Evolutionary conservation across 2,797 vertebrate species (phyloP), one percentile per base, ranked within the genome.

Genomic region (Chiroxiphia lanceolata): DNA sequence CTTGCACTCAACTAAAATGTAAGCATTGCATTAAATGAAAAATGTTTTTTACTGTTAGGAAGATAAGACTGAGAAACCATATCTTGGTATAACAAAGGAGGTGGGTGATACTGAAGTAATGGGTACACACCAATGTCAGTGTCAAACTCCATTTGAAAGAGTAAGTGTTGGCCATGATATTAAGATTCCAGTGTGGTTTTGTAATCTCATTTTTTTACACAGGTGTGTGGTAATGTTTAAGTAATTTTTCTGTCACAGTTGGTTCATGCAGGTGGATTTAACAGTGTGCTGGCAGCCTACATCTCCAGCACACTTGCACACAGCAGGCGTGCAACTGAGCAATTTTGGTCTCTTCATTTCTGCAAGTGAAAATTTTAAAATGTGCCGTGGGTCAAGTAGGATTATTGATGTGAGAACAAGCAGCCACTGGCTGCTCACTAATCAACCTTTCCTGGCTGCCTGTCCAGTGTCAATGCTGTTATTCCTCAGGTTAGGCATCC

Each of bases 361-460:
- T 83, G 71, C 38, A 75, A 65, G 42, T 53, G 38, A 74, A 71
- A 89, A 59, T 57, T 88, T 27, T 44, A n/a, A 90, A 95, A 47
- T 87, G 38, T 83, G 74, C 70, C 59, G 26, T 51, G 81, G 53
- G 64, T 94, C 77, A 76, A 48, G 57, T 36, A 61, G 83, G 70
- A 57, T 96, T 95, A 84, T 50, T 90, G 77, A 29, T 67, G 53
- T 74, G 87, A 74, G 74, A 95, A 33, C 69, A 93, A 34, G 72
- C 63, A 53, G 51, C 29, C 51, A 31, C 29, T 90, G 83, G 79
- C 72, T 94, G 94, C 74, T 94, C 34, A 0, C 25, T 90, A 64
- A 56, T 33, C 74, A 82, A 63, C 67, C 29, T 56, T 63, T 65
- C 16, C 81, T 79, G 82, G 45, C 83, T 93, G 67, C 80, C 75